These are phyloP conservation scores for Belgica antarctica DNA, from an alignment of 2,888 invertebrate species.

Conservation along the genomic window DNA sequence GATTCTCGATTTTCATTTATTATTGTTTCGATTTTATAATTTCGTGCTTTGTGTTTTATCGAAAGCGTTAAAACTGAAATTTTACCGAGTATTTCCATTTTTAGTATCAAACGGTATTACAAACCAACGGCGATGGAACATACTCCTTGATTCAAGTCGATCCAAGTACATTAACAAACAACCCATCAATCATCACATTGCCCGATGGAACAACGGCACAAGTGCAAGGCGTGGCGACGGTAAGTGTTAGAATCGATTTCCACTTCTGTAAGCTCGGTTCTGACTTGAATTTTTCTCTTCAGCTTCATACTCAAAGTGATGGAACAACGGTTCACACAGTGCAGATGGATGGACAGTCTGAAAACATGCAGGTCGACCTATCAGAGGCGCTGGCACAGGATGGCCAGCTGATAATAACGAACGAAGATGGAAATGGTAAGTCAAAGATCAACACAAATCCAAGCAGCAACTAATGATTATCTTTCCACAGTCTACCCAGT, in stretches of 20 bases:
- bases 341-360: slow-evolving; percentile 75
- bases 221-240: slow-evolving; percentile 67
- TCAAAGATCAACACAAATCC: slow-evolving; percentile 30
- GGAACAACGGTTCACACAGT: slow-evolving; percentile 63
- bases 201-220: slow-evolving; percentile 95
- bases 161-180: slow-evolving; percentile 62
- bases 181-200: slow-evolving; percentile 89
- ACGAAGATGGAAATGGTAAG: slow-evolving; percentile 88
- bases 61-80: slow-evolving; percentile 38
- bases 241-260: slow-evolving; percentile 47
- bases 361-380: slow-evolving; percentile 82
- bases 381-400: slow-evolving; percentile 91
- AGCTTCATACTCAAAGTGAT: slow-evolving; percentile 68
- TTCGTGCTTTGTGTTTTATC: slow-evolving; percentile 40
- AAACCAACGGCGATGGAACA: slow-evolving; percentile 94
- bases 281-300: too few relatives aligned
- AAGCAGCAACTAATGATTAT: slow-evolving; percentile 18
- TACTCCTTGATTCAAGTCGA: slow-evolving; percentile 95
- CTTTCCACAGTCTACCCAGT: slow-evolving; percentile 60
- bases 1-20: slow-evolving; percentile 44
- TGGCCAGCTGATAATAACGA: slow-evolving; percentile 91
- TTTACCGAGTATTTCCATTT: slow-evolving; percentile 45
- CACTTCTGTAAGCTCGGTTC: neutral
- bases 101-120: slow-evolving; percentile 85
- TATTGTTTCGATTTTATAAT: slow-evolving; percentile 43